Conservation (phyloP, 2,888 invertebrate genomes). For the Tetrapedia diversipes region DNA sequence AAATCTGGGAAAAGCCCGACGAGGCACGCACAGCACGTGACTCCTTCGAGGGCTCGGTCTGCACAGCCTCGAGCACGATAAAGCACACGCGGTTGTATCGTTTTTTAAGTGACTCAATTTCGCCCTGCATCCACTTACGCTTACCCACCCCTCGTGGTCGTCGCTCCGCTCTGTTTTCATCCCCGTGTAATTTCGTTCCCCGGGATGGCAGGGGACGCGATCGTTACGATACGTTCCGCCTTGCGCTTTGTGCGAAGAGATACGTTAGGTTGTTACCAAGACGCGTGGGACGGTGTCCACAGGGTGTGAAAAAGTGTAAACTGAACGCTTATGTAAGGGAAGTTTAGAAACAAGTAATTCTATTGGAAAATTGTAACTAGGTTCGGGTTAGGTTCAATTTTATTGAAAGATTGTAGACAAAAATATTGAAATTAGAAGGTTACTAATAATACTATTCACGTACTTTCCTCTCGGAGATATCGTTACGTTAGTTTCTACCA, state of each 20-base stretch:
- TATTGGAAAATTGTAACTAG: too few species aligned
- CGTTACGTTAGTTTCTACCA: too few species aligned
- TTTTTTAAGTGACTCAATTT: slow-evolving; percentile 74
- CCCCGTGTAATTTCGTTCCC: slow-evolving; percentile 32
- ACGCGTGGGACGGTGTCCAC: too few species aligned
- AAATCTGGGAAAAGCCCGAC: slow-evolving; percentile 78
- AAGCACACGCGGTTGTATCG: slow-evolving; percentile 76
- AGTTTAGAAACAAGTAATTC: too few species aligned
- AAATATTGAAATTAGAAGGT: too few species aligned
- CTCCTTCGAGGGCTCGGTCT: slow-evolving; percentile 69
- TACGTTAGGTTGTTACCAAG: background rate
- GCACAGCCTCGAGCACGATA: slow-evolving; percentile 74
- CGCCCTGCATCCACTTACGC: slow-evolving; percentile 47
- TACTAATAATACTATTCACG: too few species aligned
- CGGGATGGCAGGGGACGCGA: too few species aligned
- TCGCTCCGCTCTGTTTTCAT: background rate
- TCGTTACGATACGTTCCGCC: background rate
- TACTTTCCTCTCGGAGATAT: too few species aligned
- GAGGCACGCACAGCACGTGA: slow-evolving; percentile 81
- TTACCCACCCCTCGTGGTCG: background rate
- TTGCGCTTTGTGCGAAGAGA: slow-evolving; percentile 3
- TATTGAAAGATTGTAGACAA: too few species aligned
- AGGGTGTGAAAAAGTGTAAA: too few species aligned
- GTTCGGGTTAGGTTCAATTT: too few species aligned
- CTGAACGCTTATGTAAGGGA: too few species aligned